These are phyloP conservation scores for Limulus polyphemus DNA, from an alignment of 2,888 invertebrate genomes.

Conservation along the genomic window DNA sequence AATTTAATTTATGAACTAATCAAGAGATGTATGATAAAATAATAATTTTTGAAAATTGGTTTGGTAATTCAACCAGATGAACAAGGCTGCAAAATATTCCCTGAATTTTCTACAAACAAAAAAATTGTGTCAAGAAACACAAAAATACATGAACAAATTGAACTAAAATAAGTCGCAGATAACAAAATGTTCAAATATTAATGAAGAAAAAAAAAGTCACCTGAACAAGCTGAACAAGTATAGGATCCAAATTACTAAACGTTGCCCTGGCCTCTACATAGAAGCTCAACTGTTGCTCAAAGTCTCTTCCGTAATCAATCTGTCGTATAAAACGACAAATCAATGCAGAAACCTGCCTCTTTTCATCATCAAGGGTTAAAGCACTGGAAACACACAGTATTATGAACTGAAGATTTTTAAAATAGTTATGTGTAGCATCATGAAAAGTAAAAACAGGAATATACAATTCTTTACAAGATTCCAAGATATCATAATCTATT, in stretches of 20 bases:
- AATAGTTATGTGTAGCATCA: not conserved
- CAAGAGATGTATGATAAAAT: too few relatives aligned
- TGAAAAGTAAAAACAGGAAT: not conserved
- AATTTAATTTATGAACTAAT: too few relatives aligned
- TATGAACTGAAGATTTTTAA: not conserved
- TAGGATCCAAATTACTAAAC: slow-evolving; percentile 79
- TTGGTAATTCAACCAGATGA: too few relatives aligned
- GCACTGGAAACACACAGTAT: slow-evolving; percentile 49
- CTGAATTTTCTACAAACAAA: not conserved
- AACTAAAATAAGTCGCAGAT: not conserved
- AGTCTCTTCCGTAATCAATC: slow-evolving; percentile 69
- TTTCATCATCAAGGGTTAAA: slow-evolving; percentile 82
- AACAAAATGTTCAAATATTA: not conserved
- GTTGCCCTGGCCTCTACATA: slow-evolving; percentile 82
- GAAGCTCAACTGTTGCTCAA: slow-evolving; percentile 82
- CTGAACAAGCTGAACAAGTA: slow-evolving; percentile 72
- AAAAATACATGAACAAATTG: slow-evolving; percentile 6
- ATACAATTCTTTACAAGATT: not conserved
- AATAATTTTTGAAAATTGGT: too few relatives aligned
- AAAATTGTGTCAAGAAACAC: slow-evolving; percentile 1
- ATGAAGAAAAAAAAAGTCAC: slow-evolving; percentile 40
- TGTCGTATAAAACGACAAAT: slow-evolving; percentile 66
- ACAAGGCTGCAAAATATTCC: too few relatives aligned
- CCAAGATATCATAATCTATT: not conserved
- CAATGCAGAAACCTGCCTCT: slow-evolving; percentile 66